A percentile compares a stretch with the other conserved stretches of the same genome.
Evolutionary conservation across 30 jellyfish, hydroid and myxozoan species (phyloP).

Genomic region (Hydractinia echinata): DNA sequence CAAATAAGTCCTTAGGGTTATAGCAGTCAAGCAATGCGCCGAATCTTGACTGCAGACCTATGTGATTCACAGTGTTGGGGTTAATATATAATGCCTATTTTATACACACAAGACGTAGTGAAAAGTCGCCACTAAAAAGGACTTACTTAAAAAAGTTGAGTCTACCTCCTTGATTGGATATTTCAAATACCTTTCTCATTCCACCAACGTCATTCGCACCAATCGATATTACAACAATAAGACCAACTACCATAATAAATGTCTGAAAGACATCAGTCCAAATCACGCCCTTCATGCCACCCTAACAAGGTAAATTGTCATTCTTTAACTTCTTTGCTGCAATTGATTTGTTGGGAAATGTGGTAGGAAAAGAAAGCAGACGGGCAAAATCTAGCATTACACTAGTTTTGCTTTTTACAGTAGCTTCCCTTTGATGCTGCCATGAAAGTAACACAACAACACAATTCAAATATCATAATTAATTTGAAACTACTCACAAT

Average conservation of each 20-base stretch:
- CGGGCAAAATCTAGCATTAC: too few relatives aligned
- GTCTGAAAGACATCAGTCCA: conserved; percentile 87
- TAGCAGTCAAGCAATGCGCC: too few relatives aligned
- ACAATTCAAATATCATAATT: not conserved
- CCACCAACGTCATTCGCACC: conserved; percentile 78
- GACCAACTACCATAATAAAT: conserved; percentile 46
- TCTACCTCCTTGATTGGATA: conserved; percentile 48
- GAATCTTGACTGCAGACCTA: too few relatives aligned
- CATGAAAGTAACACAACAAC: too few relatives aligned
- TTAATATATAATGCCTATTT: too few relatives aligned
- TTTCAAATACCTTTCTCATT: conserved; percentile 28
- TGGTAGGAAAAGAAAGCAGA: too few relatives aligned
- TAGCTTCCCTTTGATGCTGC: too few relatives aligned
- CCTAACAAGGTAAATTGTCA: conserved; percentile 31
- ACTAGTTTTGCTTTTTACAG: too few relatives aligned
- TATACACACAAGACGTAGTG: too few relatives aligned
- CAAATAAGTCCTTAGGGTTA: too few relatives aligned
- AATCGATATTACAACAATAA: conserved; percentile 35
- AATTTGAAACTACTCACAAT: conserved; percentile 38
- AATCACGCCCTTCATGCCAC: conserved; percentile 80
- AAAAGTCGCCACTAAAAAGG: not conserved
- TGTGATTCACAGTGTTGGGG: too few relatives aligned
- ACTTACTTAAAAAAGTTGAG: conserved; percentile 12
- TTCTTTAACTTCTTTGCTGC: not conserved
- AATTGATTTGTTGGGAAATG: too few relatives aligned